Percentiles rank a stretch among this genome's conserved stretches.
phyloP scores from a whole-genome alignment of 2,113 vertebrate genomes.

The Gavialis gangeticus region DNA sequence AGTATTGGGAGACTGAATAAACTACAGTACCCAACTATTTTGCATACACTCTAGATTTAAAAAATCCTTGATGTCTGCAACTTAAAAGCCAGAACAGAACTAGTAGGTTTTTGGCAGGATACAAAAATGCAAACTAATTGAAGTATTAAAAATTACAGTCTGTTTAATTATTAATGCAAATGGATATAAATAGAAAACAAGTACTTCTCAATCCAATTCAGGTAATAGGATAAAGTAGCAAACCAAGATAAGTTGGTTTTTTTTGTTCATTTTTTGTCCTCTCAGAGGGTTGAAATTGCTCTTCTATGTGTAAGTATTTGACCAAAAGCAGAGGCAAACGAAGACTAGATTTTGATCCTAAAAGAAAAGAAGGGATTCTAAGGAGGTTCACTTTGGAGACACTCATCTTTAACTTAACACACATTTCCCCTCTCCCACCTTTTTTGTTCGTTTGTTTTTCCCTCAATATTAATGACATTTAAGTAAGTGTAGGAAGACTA shows the following conservation, averaged over 20 bases:
- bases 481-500: background rate
- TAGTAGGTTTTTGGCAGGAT: background rate
- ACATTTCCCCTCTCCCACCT: too few relatives aligned
- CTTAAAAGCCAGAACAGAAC: background rate
- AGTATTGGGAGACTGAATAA: background rate
- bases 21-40: fast-evolving
- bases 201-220: background rate
- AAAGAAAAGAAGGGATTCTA: background rate
- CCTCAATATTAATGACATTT: background rate
- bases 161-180: background rate
- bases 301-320: background rate
- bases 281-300: background rate
- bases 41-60: background rate
- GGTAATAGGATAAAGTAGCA: background rate
- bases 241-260: background rate
- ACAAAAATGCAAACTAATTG: background rate
- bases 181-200: too few relatives aligned
- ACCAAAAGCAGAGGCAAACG: background rate
- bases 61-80: background rate
- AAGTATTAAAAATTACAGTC: background rate
- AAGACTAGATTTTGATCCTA: background rate
- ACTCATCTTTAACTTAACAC: background rate
- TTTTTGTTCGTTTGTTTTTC: too few relatives aligned
- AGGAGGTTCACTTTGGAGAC: background rate
- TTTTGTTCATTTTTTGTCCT: background rate